Base-by-base conservation (phyloP, 2,888 invertebrate species). In the Cerceris ruficornis region DNA sequence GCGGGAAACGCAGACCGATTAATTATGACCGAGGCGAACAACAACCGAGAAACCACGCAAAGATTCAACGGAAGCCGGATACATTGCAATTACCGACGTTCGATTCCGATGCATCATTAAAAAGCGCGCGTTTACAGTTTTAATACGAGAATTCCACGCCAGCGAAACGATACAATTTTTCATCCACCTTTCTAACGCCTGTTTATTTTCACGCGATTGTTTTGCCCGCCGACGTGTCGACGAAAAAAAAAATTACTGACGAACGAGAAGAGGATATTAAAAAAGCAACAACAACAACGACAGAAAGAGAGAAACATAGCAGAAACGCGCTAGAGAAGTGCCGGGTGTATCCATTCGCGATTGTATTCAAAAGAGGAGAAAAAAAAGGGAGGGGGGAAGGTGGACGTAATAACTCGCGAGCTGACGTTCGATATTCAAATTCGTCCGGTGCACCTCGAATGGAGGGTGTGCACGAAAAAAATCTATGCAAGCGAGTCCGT, bases 381-480 rank as follows among this genome's bases (percentile, higher is more conserved):
- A n/a, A 17, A 41, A 57, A 39, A 64, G 28, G 43, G 41, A 58
- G 59, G 60, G 73, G 49, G 67, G 28, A 49, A 28, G 64, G 59
- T 64, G 73, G 49, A 71, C 72, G 83, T 76, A 83, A 83, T 83
- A 83, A 83, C 83, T 81, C 81, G 76, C 54, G 17, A 9, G 8
- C 14, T 28, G 15, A 46, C 68, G 74, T 41, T 81, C 83, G 81
- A 83, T 84, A 83, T 84, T 83, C 78, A 83, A 83, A 83, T 83
- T 81, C 73, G 68, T 50, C 43, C 69, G 71, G 66, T 71, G 66
- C 64, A 60, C 54, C 55, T 76, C 57, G 69, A 41, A 67, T 41
- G 28, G 70, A 42, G 57, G 50, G n/a, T n/a, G n/a, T n/a, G n/a
- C 55, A 52, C 55, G 57, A 52, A 42, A 28, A 73, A 69, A 69